Conservation (phyloP, 1,140 invertebrate species). For the Drosophila setifemur region DNA sequence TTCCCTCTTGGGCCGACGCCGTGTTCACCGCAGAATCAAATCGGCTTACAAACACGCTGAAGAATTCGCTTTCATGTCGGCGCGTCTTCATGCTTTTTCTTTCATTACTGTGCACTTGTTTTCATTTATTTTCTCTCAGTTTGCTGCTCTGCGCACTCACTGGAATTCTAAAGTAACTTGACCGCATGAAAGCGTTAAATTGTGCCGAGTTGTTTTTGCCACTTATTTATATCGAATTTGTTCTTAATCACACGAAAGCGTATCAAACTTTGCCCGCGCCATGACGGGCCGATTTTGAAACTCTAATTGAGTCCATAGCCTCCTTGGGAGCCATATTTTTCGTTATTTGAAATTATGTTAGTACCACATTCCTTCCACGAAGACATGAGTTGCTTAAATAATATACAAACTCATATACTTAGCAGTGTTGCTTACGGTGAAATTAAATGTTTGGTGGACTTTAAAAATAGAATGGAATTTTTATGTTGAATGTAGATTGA, state of each 20-base stretch:
- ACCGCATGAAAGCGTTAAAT: slow-evolving; percentile 68
- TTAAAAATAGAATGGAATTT: too few species aligned
- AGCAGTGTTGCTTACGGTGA: too few species aligned
- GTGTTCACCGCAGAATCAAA: slow-evolving; percentile 38
- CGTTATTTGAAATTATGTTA: neutral
- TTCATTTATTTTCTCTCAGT: slow-evolving; percentile 32
- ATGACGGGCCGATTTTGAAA: slow-evolving; percentile 19
- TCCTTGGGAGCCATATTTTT: neutral
- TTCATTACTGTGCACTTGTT: slow-evolving; percentile 64
- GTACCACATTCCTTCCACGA: neutral
- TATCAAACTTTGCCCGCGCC: slow-evolving; percentile 22
- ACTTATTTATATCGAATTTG: slow-evolving; percentile 48
- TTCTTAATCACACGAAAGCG: slow-evolving; percentile 46
- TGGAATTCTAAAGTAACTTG: slow-evolving; percentile 66
- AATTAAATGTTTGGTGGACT: too few species aligned
- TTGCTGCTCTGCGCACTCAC: slow-evolving; percentile 3
- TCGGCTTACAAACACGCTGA: slow-evolving; percentile 57
- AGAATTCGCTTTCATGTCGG: slow-evolving; percentile 63
- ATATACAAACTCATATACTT: too few species aligned
- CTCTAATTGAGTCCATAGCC: slow-evolving; percentile 18
- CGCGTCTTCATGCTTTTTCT: slow-evolving; percentile 56
- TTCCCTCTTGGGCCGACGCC: slow-evolving; percentile 28
- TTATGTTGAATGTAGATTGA: too few species aligned
- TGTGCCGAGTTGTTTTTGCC: slow-evolving; percentile 59
- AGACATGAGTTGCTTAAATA: too few species aligned